These are phyloP conservation scores for Delphinapterus leucas DNA, from an alignment of 2,113 vertebrate species.

Conservation along the genomic window DNA sequence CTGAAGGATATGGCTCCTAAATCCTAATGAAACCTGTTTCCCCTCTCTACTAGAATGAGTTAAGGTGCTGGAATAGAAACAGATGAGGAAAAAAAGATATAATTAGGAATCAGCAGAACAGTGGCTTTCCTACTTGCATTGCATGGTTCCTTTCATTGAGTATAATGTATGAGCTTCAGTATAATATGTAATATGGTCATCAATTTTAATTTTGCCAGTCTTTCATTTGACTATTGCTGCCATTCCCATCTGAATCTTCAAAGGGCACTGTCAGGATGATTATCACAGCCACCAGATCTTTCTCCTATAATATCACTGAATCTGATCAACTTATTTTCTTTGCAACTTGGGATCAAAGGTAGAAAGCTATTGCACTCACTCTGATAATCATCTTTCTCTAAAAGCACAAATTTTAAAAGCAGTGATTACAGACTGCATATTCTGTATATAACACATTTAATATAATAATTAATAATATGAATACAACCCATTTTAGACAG, in stretches of 20 bases:
- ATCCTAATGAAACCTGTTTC: background rate
- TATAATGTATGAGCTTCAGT: conserved; percentile 11
- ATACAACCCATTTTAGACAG: background rate
- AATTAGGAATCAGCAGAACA: conserved; percentile 43
- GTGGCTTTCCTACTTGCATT: conserved; percentile 46
- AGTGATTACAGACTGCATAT: background rate
- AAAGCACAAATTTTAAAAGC: background rate
- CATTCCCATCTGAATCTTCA: conserved; percentile 9
- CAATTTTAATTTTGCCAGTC: conserved; percentile 59
- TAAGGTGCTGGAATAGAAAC: conserved; percentile 27
- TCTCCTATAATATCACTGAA: background rate
- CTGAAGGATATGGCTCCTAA: background rate
- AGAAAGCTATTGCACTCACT: background rate
- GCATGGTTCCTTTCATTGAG: conserved; percentile 40
- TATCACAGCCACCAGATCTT: background rate
- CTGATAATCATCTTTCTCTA: background rate
- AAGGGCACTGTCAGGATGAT: background rate
- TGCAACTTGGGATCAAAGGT: background rate
- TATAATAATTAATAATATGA: background rate
- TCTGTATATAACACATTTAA: background rate
- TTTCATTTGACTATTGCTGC: conserved; percentile 29
- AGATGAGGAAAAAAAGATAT: conserved; percentile 19
- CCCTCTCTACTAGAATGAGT: conserved; percentile 28
- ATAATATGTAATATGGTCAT: conserved; percentile 56
- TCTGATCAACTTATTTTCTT: conserved; percentile 30